Evolutionary conservation across 1,140 invertebrate species (phyloP).

Genomic region (Diabrotica undecimpunctata): DNA sequence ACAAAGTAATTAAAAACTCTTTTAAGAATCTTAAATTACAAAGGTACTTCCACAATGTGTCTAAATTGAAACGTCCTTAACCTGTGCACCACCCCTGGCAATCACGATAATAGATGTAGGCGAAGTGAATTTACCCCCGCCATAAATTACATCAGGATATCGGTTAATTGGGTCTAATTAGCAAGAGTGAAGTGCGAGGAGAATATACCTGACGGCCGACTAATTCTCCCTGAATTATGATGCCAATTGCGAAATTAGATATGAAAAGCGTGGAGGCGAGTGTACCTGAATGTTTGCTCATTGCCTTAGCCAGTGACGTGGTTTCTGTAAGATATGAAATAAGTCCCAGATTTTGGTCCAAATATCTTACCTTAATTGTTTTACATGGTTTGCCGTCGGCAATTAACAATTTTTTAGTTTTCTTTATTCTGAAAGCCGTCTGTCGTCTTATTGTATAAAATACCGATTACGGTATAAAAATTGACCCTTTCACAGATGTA

Average conservation of each 20-base stretch:
- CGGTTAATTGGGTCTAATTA: conserved; percentile 34
- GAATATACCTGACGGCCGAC: conserved; percentile 27
- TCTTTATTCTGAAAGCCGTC: too few relatives aligned
- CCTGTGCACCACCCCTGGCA: neutral
- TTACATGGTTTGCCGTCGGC: too few relatives aligned
- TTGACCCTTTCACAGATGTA: too few relatives aligned
- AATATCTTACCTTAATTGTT: too few relatives aligned
- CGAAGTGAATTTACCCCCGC: conserved; percentile 18
- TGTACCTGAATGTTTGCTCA: conserved; percentile 27
- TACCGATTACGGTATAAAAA: too few relatives aligned
- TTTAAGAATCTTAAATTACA: too few relatives aligned
- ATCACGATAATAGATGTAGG: conserved; percentile 4
- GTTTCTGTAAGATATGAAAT: too few relatives aligned
- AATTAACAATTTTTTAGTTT: too few relatives aligned
- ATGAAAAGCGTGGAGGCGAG: conserved; percentile 23
- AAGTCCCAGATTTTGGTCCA: too few relatives aligned
- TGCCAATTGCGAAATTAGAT: conserved; percentile 46
- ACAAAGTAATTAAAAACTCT: too few relatives aligned
- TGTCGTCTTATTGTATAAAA: too few relatives aligned
- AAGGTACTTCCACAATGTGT: neutral
- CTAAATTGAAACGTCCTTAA: neutral
- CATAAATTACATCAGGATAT: conserved; percentile 36
- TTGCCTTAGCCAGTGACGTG: neutral
- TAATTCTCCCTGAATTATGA: conserved; percentile 41
- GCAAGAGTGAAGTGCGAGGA: conserved; percentile 24